Percentiles rank a stretch among this genome's conserved stretches.
These are phyloP conservation scores for Suncus etruscus DNA, from an alignment of 2,113 vertebrate species.

Conservation along the genomic window DNA sequence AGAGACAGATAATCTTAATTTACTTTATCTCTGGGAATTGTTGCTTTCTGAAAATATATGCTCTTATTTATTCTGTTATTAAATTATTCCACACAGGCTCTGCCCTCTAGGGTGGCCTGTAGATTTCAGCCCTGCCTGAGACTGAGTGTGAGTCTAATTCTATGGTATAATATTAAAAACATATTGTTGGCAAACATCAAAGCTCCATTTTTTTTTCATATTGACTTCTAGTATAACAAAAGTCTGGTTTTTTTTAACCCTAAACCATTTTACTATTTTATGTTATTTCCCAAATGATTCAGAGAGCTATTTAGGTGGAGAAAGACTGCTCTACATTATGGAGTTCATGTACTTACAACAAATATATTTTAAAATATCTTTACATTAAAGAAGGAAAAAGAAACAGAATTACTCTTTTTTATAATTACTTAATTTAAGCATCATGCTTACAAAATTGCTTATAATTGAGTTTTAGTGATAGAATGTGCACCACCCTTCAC, in stretches of 20 bases:
- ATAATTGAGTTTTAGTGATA: no score
- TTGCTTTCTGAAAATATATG: neutral
- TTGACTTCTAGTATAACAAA: neutral
- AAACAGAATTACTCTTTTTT: conserved; percentile 47
- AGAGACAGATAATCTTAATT: neutral
- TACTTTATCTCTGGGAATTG: neutral
- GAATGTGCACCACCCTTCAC: no score
- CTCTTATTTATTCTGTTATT: neutral
- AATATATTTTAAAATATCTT: conserved; percentile 41
- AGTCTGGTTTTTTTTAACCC: neutral
- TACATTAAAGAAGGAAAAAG: conserved; percentile 5
- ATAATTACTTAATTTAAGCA: no score
- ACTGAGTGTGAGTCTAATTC: neutral
- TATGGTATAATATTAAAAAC: neutral
- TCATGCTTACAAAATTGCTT: no score
- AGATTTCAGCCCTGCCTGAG: conserved; percentile 15
- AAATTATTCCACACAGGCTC: neutral
- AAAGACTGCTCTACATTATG: neutral
- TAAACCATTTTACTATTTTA: neutral
- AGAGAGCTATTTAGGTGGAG: neutral
- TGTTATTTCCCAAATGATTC: conserved; percentile 42
- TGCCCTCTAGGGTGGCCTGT: neutral
- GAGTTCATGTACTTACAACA: neutral
- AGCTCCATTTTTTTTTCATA: neutral
- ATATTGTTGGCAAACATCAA: neutral